Base-by-base conservation (phyloP, 2,797 vertebrate species). In the Apogon hyalosoma region DNA sequence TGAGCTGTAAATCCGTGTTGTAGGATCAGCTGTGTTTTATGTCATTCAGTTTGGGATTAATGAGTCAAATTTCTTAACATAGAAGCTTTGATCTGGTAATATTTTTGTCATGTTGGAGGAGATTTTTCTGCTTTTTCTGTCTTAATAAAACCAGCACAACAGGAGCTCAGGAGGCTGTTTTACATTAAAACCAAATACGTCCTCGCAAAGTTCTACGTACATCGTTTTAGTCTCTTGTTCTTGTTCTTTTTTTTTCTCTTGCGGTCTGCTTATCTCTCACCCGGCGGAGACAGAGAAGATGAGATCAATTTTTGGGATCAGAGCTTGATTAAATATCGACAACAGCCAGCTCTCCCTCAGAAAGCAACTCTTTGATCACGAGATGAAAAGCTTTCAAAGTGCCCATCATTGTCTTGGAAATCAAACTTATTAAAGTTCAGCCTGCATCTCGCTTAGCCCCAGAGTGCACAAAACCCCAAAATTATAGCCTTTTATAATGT, bases 271-370 rank as follows among this genome's bases (percentile, higher is more conserved):
- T 79, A 79, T 87, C 81, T 79, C 64, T 68, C 36, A 10, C 54
- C 65, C 56, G 0, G 55, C 21, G 24, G 56, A 73, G 73, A 46
- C 63, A 36, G 70, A 64, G 69, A 64, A 82, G 72, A 77, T 72
- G 63, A 68, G 77, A 87, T 87, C 85, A 83, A 84, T 86, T 64
- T 36, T 69, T 72, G 6, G 58, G 75, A 84, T 72, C 63, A 19
- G 55, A 64, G 71, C 71, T 63, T 86, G 83, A 85, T 84, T 81
- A 88, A 79, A 82, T 86, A 86, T 87, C 81, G 85, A 85, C 80
- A 61, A 14, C 64, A 62, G 51, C 18, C 7, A 9, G n/a, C 40
- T 77, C 80, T 16, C 60, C 62, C 45, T 71, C 56, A 51, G 68
- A 82, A 66, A 50, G 77, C 47, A 53, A 43, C 66, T 47, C 85